A percentile compares a stretch with the other conserved stretches of the same genome.
phyloP scores from a whole-genome alignment of 2,888 invertebrate species.

The Cyrtodaria siliqua region DNA sequence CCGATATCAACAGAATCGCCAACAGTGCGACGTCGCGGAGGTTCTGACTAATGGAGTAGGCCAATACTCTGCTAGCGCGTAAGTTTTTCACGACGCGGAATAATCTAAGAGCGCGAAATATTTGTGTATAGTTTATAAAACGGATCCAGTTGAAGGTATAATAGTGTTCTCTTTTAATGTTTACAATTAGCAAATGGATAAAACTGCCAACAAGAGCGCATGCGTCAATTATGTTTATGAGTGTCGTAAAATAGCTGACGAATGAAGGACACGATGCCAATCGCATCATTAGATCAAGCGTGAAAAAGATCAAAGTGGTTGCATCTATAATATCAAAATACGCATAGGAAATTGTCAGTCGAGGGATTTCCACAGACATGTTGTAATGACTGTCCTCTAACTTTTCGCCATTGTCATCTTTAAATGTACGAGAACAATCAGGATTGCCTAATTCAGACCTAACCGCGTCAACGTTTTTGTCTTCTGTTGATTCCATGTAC shows the following conservation, averaged over 20 bases:
- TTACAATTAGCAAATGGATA: conserved; percentile 17
- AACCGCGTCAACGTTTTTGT: no score
- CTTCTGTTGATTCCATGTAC: conserved; percentile 17
- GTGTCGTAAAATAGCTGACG: conserved; percentile 27
- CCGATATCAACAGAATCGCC: conserved; percentile 45
- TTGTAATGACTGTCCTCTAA: no score
- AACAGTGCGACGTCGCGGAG: conserved; percentile 49
- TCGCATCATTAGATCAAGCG: conserved; percentile 48
- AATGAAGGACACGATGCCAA: conserved; percentile 50
- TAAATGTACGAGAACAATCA: no score
- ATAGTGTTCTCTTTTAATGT: conserved; percentile 26
- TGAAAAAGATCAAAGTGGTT: conserved; percentile 43
- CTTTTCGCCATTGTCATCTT: no score
- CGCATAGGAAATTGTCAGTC: not conserved
- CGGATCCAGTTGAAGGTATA: conserved; percentile 45
- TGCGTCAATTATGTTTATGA: conserved; percentile 54
- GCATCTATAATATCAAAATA: conserved; percentile 43
- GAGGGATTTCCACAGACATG: not conserved
- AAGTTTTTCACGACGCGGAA: conserved; percentile 55
- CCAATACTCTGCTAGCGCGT: conserved; percentile 54
- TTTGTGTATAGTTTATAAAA: conserved; percentile 48
- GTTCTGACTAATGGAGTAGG: conserved; percentile 48
- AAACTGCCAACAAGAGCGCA: conserved; percentile 44
- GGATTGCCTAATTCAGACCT: no score
- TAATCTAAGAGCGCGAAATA: conserved; percentile 56